These are phyloP conservation scores for Odontomachus brunneus DNA, from an alignment of 1,140 invertebrate genomes.

Conservation along the genomic window DNA sequence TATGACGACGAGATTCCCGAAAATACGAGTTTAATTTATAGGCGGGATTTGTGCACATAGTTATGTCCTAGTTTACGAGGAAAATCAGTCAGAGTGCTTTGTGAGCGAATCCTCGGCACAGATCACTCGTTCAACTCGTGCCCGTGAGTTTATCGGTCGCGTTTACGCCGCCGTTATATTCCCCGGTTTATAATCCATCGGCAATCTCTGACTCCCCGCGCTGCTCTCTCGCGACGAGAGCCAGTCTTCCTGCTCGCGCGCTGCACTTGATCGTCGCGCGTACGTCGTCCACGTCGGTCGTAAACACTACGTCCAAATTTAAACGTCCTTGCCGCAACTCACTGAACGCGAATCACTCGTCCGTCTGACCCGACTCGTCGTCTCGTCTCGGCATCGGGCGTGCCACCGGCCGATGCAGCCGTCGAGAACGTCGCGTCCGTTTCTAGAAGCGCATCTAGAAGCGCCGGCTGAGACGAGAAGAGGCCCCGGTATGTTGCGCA, in stretches of 20 bases:
- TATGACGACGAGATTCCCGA: too few species aligned
- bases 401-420: neutral
- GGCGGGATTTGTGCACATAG: neutral
- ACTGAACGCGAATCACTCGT: conserved; percentile 38
- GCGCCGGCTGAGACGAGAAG: neutral
- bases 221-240: conserved; percentile 24
- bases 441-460: conserved; percentile 7
- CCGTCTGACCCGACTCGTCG: neutral
- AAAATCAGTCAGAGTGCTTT: neutral
- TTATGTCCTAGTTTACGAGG: neutral
- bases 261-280: conserved; percentile 35
- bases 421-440: conserved; percentile 7
- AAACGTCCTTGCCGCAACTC: conserved; percentile 62
- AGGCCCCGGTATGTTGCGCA: neutral
- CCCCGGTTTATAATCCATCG: conserved; percentile 34
- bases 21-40: conserved; percentile 12
- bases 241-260: neutral
- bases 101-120: neutral
- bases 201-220: neutral
- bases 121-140: neutral
- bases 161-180: conserved; percentile 31
- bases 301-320: conserved; percentile 67
- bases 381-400: neutral
- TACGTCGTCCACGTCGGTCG: conserved; percentile 34
- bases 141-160: neutral